Evolutionary conservation across 2,797 vertebrate genomes (phyloP), one percentile per base, ranked within the genome.

Genomic region (Catamblyrhynchus diadema): DNA sequence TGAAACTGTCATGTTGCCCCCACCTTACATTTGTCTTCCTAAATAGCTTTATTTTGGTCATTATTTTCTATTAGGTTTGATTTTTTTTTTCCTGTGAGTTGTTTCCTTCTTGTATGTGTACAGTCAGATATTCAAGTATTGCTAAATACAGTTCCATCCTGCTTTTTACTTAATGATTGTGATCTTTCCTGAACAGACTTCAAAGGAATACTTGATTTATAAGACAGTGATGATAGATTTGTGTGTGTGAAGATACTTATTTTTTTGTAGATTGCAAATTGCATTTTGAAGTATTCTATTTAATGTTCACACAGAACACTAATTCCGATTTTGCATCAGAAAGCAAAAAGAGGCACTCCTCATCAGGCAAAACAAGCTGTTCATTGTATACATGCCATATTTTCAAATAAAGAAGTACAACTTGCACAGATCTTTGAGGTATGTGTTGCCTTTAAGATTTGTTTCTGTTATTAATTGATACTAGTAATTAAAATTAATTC

Each of bases 341-440:
- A 99, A 97, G 99, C 99, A 79, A 99, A 99, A 96, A 98, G 99
- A 93, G 99, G 99, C 81, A 99, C 99, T 35, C 99, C 99, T 92
- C 99, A 99, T 96, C 99, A 99, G 98, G 99, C 99, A 97, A 99
- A 99, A 95, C 99, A 99, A 97, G 99, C 99, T 15, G 99, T 99
- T 84, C 99, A 99, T 96, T 99, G 99, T 96, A 99, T 99, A 97
- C 99, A 99, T 73, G 98, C 99, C 93, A 99, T 99, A 97, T 99
- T 99, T 97, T 99, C 99, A 96, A 99, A 99, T 97, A 99, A 99
- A 97, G 99, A 99, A 98, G 99, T 99, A 88, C 99, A 99, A 15
- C 98, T 99, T 97, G 99, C 99, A 73, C 99, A 99, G 97, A 99
- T 99, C 88, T 99, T 99, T 97, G 99, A 99, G 99, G 99, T 99